Conservation (phyloP, 2,113 vertebrate genomes). For the Sula dactylatra region DNA sequence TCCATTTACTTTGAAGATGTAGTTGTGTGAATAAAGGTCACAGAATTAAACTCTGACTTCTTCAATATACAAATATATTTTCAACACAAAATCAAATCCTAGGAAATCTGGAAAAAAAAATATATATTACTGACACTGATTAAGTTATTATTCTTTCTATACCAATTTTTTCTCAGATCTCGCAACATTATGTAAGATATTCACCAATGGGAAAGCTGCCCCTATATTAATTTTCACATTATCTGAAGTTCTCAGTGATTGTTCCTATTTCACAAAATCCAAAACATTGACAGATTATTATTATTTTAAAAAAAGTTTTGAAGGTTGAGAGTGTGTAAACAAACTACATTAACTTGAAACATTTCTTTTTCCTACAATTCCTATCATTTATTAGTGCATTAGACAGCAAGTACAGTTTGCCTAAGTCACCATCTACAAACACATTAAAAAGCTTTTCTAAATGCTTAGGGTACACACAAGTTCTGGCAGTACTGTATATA, state of each 20-base stretch:
- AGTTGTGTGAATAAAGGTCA: background rate
- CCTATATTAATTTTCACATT: background rate
- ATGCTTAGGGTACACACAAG: background rate
- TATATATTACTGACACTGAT: background rate
- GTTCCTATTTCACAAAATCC: background rate
- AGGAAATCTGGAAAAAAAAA: background rate
- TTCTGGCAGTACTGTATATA: background rate
- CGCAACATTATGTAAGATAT: background rate
- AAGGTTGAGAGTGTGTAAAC: background rate
- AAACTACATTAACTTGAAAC: background rate
- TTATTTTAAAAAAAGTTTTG: background rate
- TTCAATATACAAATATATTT: background rate
- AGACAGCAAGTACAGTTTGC: background rate
- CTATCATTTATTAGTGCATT: background rate
- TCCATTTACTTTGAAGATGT: background rate
- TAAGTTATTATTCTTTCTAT: background rate
- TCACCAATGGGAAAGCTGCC: background rate
- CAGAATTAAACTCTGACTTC: background rate
- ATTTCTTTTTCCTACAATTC: background rate
- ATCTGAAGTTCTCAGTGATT: background rate
- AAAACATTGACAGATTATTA: background rate
- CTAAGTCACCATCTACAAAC: background rate
- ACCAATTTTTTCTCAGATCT: background rate
- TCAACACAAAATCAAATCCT: background rate
- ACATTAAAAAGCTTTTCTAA: background rate